These are phyloP conservation scores for Danio aesculapii DNA, from an alignment of 2,797 vertebrate species.

Conservation along the genomic window DNA sequence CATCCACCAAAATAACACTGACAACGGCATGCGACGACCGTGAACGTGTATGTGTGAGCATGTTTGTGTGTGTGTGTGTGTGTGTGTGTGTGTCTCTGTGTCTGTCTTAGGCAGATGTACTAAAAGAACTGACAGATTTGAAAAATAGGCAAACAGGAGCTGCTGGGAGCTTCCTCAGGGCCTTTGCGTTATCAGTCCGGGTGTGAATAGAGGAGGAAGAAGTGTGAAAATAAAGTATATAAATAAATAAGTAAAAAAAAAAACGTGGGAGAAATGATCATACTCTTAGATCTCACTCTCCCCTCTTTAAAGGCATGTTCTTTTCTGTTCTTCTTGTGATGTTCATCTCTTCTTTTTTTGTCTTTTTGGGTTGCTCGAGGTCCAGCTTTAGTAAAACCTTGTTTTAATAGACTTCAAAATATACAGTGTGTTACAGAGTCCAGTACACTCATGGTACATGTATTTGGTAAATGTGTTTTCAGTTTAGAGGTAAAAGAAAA, in stretches of 20 bases:
- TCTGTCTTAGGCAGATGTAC: slow-evolving; percentile 74
- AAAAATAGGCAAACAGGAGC: slow-evolving; percentile 83
- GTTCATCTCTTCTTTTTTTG: not conserved
- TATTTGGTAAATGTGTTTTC: too few relatives aligned
- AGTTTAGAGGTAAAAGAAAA: too few relatives aligned
- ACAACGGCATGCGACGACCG: slow-evolving; percentile 36
- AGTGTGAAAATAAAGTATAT: slow-evolving; percentile 69
- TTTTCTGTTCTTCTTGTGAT: not conserved
- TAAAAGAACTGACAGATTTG: slow-evolving; percentile 87
- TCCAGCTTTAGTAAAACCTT: slow-evolving; percentile 3
- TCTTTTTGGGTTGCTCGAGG: not conserved
- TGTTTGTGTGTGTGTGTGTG: not conserved
- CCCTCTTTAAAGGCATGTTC: slow-evolving; percentile 33
- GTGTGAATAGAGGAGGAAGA: slow-evolving; percentile 74
- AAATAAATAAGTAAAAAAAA: slow-evolving; percentile 1
- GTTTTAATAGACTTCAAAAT: not conserved
- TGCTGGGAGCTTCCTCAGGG: slow-evolving; percentile 84
- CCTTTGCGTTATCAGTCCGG: slow-evolving; percentile 69
- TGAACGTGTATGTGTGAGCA: slow-evolving; percentile 53
- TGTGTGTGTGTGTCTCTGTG: slow-evolving; percentile 21
- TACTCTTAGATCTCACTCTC: not conserved
- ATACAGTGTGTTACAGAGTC: not conserved
- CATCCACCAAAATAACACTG: slow-evolving; percentile 48
- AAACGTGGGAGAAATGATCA: slow-evolving; percentile 1
- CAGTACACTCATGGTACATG: too few relatives aligned